These are phyloP conservation scores for Hyppa rectilinea DNA, from an alignment of 2,888 invertebrate species.

Conservation along the genomic window DNA sequence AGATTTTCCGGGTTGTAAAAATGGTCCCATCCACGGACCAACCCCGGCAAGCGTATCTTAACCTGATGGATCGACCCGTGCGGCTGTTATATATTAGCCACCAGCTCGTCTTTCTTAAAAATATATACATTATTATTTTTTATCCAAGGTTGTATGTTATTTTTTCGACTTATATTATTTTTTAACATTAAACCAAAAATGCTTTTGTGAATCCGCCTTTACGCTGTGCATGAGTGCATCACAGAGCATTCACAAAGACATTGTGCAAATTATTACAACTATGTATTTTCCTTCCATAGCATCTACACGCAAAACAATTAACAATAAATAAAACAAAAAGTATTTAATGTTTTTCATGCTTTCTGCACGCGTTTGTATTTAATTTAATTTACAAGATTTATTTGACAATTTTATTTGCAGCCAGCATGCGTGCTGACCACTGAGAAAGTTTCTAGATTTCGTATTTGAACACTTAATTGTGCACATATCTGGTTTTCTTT, in stretches of 20 bases:
- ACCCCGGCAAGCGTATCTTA: too few relatives aligned
- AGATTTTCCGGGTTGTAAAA: too few relatives aligned
- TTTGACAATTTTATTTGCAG: constrained; percentile 34
- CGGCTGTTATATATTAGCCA: too few relatives aligned
- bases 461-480: constrained; percentile 41
- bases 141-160: not conserved
- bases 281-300: constrained; percentile 17
- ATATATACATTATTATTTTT: too few relatives aligned
- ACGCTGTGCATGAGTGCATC: constrained; percentile 36
- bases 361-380: constrained; percentile 30
- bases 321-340: constrained; percentile 28
- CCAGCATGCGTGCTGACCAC: constrained; percentile 36
- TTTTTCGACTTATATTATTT: not conserved
- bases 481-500: constrained; percentile 36
- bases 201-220: not conserved
- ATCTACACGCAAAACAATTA: constrained; percentile 42
- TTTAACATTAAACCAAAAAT: not conserved
- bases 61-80: too few relatives aligned
- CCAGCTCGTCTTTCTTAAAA: too few relatives aligned
- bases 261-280: constrained; percentile 28
- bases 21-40: too few relatives aligned
- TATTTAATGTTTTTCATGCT: constrained; percentile 27
- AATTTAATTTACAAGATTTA: constrained; percentile 28
- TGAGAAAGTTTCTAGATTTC: constrained; percentile 40
- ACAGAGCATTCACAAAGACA: constrained; percentile 33